Evolutionary conservation across 2,888 invertebrate species (phyloP).

Genomic region (Volucella zonaria): DNA sequence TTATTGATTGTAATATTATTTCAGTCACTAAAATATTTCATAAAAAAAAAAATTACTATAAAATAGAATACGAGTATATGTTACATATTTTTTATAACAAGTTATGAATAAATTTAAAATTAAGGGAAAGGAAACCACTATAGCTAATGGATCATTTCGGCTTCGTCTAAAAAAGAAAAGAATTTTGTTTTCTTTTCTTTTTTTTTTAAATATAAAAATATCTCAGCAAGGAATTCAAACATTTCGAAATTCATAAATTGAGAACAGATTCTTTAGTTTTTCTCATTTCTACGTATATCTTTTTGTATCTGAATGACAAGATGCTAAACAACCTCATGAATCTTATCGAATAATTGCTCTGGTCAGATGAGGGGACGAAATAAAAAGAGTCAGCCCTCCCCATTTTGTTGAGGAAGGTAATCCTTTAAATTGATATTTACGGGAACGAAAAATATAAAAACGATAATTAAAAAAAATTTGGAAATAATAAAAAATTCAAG

Average conservation of each 20-base stretch:
- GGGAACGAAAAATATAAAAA: background rate
- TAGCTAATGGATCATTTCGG: constrained; percentile 3
- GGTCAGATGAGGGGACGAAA: background rate
- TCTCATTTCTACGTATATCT: background rate
- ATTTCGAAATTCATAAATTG: constrained; percentile 23
- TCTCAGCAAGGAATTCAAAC: background rate
- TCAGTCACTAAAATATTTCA: constrained; percentile 1
- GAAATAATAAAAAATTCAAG: background rate
- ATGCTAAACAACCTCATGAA: constrained; percentile 12
- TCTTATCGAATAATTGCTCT: background rate
- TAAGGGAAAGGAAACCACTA: background rate
- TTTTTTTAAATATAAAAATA: constrained; percentile 9
- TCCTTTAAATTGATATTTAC: background rate
- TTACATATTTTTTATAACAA: background rate
- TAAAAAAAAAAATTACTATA: constrained; percentile 3
- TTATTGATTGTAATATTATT: background rate
- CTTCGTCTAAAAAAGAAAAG: no score
- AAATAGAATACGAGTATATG: background rate
- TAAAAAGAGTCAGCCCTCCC: background rate
- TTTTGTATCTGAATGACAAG: constrained; percentile 22
- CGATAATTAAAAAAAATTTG: background rate
- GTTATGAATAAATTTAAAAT: constrained; percentile 23
- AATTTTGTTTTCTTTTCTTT: background rate
- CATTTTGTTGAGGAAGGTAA: background rate
- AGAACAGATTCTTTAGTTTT: constrained; percentile 10